Evolutionary conservation across 2,888 invertebrate species (phyloP).

Genomic region (Agapetus fuscipes): DNA sequence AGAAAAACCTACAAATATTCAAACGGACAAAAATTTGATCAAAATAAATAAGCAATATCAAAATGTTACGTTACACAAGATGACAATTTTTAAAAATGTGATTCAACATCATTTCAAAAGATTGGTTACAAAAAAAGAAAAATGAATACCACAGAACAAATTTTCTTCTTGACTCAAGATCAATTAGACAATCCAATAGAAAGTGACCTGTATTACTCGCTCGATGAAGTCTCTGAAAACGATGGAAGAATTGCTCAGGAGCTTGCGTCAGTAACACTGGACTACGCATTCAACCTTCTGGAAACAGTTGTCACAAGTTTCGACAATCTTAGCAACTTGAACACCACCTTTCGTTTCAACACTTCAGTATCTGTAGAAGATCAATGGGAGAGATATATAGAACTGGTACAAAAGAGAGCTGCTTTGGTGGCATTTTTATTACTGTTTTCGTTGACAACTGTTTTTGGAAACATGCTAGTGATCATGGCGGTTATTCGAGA

Average conservation of each 20-base stretch:
- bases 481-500: constrained; percentile 90
- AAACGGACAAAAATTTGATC: no score
- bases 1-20: no score
- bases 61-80: no score
- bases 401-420: constrained; percentile 55
- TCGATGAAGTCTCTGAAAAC: constrained; percentile 14
- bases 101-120: no score
- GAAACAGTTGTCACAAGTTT: constrained; percentile 10
- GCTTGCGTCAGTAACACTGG: constrained; percentile 4
- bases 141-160: constrained; percentile 20
- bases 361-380: constrained; percentile 29
- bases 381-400: constrained; percentile 40
- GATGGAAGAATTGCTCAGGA: constrained; percentile 5
- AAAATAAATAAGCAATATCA: no score
- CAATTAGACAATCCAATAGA: constrained; percentile 18
- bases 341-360: constrained; percentile 23
- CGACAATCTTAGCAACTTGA: constrained; percentile 9
- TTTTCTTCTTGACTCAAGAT: constrained; percentile 14
- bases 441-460: constrained; percentile 83
- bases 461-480: constrained; percentile 91
- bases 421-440: constrained; percentile 72
- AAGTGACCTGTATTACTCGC: constrained; percentile 14
- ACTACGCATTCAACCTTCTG: constrained; percentile 10
- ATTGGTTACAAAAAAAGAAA: no score
- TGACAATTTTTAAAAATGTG: no score